Base-by-base conservation (phyloP, 2,888 invertebrate species). In the Microctonus brassicae region DNA sequence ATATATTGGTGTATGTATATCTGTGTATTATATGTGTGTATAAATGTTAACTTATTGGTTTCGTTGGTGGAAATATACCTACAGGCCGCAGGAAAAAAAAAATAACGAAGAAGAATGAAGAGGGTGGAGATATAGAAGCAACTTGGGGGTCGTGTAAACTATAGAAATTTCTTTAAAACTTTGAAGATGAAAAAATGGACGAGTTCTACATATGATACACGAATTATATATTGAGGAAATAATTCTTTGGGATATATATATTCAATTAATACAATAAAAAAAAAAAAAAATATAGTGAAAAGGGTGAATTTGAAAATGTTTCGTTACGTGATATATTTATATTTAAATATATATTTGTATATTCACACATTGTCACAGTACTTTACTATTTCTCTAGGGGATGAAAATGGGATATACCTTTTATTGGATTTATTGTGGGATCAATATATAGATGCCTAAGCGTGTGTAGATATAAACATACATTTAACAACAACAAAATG, bases 241-340 rank as follows among this genome's bases (percentile, higher is more conserved):
- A 36, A 36, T 36, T 36, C 36, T 7, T 11, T 11, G 36, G 36
- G 11, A 11, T 11, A 11, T 9, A 36, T 36, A 36, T 36, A 36
- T 36, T 36, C 9, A 1, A 13, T 11, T 36, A 11, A 7, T 36
- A 36, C 11, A 11, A 13, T 36, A 13, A 36, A 13, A 36, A 36
- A 13, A 36, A 13, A 36, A 36, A 11, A 11, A 36, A 34, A 65
- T n/a, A n/a, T n/a, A n/a, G n/a, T n/a, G n/a, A 67, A 53, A 68
- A 61, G 64, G 68, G 53, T 62, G 72, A 57, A 60, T 74, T 69
- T 70, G 1, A n/a, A n/a, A n/a, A n/a, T n/a, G n/a, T n/a, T n/a
- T n/a, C n/a, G n/a, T n/a, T n/a, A n/a, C n/a, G n/a, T n/a, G n/a
- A n/a, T n/a, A 29, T 29, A 29, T 29, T 29, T 29, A 29, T 5